These are phyloP conservation scores for Odobenus rosmarus DNA, from an alignment of 2,113 vertebrate genomes.

Conservation along the genomic window DNA sequence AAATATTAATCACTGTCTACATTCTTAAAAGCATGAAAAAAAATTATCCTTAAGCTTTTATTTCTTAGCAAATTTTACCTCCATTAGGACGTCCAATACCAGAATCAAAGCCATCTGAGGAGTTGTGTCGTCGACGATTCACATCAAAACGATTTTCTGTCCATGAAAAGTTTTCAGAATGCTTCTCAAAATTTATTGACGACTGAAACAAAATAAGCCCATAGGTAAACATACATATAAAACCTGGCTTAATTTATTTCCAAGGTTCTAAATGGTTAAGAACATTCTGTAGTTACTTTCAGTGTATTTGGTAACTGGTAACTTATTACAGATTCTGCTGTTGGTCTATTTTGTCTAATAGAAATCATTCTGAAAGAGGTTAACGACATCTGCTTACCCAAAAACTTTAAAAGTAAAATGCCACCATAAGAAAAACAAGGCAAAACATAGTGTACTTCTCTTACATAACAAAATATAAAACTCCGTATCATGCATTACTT, in stretches of 20 bases:
- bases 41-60: not conserved
- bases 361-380: not conserved
- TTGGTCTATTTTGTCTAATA: not conserved
- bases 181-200: slow-evolving; percentile 86
- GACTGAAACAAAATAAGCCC: slow-evolving; percentile 80
- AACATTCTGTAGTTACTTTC: not conserved
- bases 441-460: not conserved
- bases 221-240: not conserved
- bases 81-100: slow-evolving; percentile 80
- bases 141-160: slow-evolving; percentile 84
- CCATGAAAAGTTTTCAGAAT: slow-evolving; percentile 83
- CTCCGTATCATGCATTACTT: not conserved
- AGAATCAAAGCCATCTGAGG: slow-evolving; percentile 87
- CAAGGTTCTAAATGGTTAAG: not conserved
- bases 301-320: not conserved
- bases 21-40: not conserved
- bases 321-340: not conserved
- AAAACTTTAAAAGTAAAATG: not conserved
- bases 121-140: slow-evolving; percentile 87
- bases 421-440: not conserved
- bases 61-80: slow-evolving; percentile 80
- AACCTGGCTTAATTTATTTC: not conserved
- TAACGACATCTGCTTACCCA: not conserved
- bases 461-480: not conserved
- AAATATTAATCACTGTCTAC: slow-evolving; percentile 36